Evolutionary conservation across 2,888 invertebrate species (phyloP), one percentile per base, ranked within the genome.

Genomic region (Ophioninae sp.): DNA sequence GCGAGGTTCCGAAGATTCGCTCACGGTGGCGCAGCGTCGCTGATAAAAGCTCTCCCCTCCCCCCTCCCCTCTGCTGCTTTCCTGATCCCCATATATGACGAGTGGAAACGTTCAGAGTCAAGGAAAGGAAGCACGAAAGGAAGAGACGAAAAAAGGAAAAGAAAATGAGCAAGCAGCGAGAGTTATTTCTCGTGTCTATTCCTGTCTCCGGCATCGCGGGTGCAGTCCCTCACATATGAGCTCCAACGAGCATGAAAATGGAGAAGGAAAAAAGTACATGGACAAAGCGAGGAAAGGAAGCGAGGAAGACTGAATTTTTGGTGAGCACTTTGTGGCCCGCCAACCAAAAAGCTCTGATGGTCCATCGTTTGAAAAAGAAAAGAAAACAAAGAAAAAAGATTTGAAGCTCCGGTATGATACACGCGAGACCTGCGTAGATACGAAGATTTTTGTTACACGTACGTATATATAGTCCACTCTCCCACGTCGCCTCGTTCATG

Each of bases 131-230:
- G 68, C 61, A 44, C 39, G 6, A 44, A 37, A 56, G 21, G 30
- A 50, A 64, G 78, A 78, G 39, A 41, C 21, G 59, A 30, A 44
- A 61, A 61, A 78, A 78, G 50, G 37, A 68, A 20, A 61, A 44
- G 50, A 20, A 39, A 65, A 61, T 17, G 21, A 30, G 39, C 39
- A 21, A 20, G 59, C 64, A 37, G 56, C 70, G 64, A 64, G 61
- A 77, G 78, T 70, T 78, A 78, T 78, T 78, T 78, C 78, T 70
- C 78, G 70, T 21, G 56, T 70, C 78, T 78, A 78, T 78, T 78
- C 37, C 70, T 69, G 77, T 62, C 62, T 7, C 61, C 69, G 70
- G 56, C 39, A 56, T 78, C 64, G 70, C 17, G 70, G 61, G 78
- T 61, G 78, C 73, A 69, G 70, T 64, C 70, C 72, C 78, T 67